These are phyloP conservation scores for Fragum fragum DNA, from an alignment of 2,888 invertebrate species.

Conservation along the genomic window DNA sequence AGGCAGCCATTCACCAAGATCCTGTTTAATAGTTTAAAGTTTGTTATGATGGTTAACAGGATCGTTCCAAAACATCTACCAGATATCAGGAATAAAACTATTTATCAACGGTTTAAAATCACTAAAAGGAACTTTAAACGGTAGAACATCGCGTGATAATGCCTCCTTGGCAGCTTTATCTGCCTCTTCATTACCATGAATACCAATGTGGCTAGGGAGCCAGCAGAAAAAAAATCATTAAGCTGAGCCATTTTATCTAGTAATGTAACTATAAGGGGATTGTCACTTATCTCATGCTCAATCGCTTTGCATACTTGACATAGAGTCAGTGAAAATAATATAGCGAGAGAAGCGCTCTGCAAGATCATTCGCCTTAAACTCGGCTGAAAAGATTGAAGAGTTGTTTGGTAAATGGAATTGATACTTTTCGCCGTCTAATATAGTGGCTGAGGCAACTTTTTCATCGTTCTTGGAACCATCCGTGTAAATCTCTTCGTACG, in stretches of 20 bases:
- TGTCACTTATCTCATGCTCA: conserved; percentile 1
- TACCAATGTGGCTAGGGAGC: conserved; percentile 35
- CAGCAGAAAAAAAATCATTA: conserved; percentile 27
- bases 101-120: conserved; percentile 29
- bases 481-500: conserved; percentile 28
- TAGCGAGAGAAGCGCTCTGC: neutral
- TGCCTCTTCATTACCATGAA: conserved; percentile 27
- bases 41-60: conserved; percentile 4
- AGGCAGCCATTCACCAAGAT: neutral
- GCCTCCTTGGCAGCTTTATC: conserved; percentile 15
- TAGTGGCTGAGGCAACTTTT: conserved; percentile 23
- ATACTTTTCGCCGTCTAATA: neutral
- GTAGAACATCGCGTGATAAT: neutral
- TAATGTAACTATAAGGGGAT: conserved; percentile 20
- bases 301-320: conserved; percentile 31
- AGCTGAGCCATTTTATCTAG: neutral
- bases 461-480: conserved; percentile 44
- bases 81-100: conserved; percentile 8
- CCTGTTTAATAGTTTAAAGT: conserved; percentile 12
- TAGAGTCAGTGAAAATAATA: conserved; percentile 38
- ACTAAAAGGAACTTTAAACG: conserved; percentile 7
- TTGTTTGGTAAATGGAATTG: conserved; percentile 22
- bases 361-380: conserved; percentile 29
- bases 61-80: conserved; percentile 16
- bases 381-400: conserved; percentile 45